Base-by-base conservation (phyloP, 2,113 vertebrate genomes). In the Halichoerus grypus region DNA sequence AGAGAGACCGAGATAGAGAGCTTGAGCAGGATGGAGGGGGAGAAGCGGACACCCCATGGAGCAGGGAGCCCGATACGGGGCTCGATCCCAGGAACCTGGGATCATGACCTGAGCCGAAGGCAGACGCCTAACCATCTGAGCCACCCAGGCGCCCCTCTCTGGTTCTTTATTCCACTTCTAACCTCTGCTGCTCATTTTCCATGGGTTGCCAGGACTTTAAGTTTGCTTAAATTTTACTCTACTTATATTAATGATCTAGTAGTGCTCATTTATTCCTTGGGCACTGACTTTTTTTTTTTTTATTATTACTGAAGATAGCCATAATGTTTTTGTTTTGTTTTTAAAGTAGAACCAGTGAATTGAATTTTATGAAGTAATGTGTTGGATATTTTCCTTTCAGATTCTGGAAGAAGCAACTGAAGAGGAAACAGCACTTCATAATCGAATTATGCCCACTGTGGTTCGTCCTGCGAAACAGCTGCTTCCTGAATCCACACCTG, bases 391-490 rank as follows among this genome's bases (percentile, higher is more conserved):
- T 81, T 95, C 36, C 49, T 61, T 81, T 82, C 59, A 99, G 99
- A 99, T 99, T 97, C 98, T 99, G 28, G 99, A 99, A 95, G 99
- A 99, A 98, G 99, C 99, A 94, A 99, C 99, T 5, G 99, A 99
- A 97, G 99, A 99, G 97, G 99, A 99, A 98, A 99, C 99, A 2
- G 98, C 99, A 36, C 99, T 99, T 96, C 99, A 99, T 92, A 99
- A 99, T 97, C 99, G 97, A 88, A 99, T 99, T 91, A 99, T 99
- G 99, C 99, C 99, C 2, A 99, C 99, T 21, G 99, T 99, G 14
- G 99, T 99, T 97, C 99, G 99, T 95, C 99, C 99, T 71, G 99
- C 99, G 39, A 99, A 99, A 95, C 99, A 99, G 72, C 99, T 99
- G 97, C 97, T 99, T 89, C 99, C 99, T 12, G 99, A 99, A 71